Base-by-base conservation (phyloP, 2,888 invertebrate species). In the Lasioglossum oenotherae region DNA sequence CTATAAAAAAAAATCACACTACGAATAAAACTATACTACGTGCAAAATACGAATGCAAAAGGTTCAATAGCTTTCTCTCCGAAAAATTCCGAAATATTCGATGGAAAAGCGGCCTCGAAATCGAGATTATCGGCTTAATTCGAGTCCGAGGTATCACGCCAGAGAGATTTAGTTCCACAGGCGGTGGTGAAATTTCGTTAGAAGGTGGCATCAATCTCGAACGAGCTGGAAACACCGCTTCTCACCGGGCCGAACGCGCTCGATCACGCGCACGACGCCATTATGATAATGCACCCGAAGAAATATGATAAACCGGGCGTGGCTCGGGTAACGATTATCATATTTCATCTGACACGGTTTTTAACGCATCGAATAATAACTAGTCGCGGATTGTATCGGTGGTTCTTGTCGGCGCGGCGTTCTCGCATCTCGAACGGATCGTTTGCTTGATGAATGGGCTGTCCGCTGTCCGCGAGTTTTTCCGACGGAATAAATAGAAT, bases 211-310 rank as follows among this genome's bases (percentile, higher is more conserved):
- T 90, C 81, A 81, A 90, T 89, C 86, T 90, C 74, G 67, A 64
- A n/a, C 75, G 77, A 79, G 85, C 79, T 78, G 74, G 60, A 73
- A 82, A 85, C 83, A 83, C 74, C 74, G 67, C 57, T 69, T 72
- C 78, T 72, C 75, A 74, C 78, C 72, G 83, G n/a, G 60, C 60
- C 73, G 86, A 81, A 88, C 64, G 82, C 80, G 80, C 57, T 74
- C 82, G 90, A 91, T 90, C 91, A 81, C 82, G 88, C 87, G 89
- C 86, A 84, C 88, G 89, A 90, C 85, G 84, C 88, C 88, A 92
- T 93, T 93, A 93, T 93, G 93, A 91, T 93, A 93, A 93, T 92
- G 88, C 85, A 80, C 85, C 80, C 77, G 89, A 85, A 85, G 91
- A 84, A 87, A 89, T 87, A 88, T 85, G 88, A 87, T 90, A 91